Evolutionary conservation across 2,113 vertebrate species (phyloP).

Genomic region (Felis chaus): DNA sequence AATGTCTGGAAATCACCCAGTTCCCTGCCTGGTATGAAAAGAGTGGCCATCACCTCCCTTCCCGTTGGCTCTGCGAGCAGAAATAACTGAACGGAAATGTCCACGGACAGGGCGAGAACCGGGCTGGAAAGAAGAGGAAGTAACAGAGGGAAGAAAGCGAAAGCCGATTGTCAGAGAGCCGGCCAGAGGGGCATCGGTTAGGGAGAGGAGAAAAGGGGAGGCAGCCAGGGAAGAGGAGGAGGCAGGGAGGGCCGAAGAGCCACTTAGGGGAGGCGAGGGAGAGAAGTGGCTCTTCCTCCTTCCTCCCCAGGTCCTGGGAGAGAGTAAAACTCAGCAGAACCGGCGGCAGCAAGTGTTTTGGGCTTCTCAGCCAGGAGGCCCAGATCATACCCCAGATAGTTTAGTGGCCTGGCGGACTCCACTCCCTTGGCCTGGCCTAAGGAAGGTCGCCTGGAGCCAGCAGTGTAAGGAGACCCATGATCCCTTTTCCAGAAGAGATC

Average conservation of each 20-base stretch:
- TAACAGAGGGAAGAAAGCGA: background rate
- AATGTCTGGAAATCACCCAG: background rate
- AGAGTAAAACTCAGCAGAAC: background rate
- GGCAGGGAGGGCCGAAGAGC: background rate
- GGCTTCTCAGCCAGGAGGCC: constrained; percentile 60
- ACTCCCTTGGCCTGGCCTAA: constrained; percentile 1
- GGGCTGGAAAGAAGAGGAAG: background rate
- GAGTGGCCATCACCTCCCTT: background rate
- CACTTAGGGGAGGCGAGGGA: background rate
- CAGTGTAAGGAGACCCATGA: constrained; percentile 44
- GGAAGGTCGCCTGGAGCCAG: constrained; percentile 48
- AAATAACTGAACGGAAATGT: no score
- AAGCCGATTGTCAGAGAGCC: background rate
- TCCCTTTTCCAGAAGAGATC: constrained; percentile 68
- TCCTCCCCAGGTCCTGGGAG: background rate
- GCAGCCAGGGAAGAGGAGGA: background rate
- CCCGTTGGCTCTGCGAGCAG: background rate
- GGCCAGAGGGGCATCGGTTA: background rate
- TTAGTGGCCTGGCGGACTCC: constrained; percentile 10
- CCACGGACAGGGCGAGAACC: background rate
- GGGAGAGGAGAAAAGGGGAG: background rate
- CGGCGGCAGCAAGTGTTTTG: background rate
- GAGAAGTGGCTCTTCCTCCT: background rate
- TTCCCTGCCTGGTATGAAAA: background rate
- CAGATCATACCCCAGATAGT: constrained; percentile 25